Base-by-base conservation (phyloP, 2,888 invertebrate genomes). In the Odontocolon sp. region DNA sequence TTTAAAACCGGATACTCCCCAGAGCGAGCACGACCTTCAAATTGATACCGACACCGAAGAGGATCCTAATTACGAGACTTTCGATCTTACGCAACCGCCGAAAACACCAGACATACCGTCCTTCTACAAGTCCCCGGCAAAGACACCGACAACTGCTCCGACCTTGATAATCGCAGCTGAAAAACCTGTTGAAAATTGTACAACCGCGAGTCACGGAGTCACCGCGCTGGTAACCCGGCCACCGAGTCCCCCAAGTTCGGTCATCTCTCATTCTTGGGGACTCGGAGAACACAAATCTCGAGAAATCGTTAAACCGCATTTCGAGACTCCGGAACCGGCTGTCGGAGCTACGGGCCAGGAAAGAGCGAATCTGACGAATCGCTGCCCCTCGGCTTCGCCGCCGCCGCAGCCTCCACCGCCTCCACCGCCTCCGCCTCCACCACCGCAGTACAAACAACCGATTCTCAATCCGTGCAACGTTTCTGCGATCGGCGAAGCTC, bases 41-140 rank as follows among this genome's bases (percentile, higher is more conserved):
- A 96, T 97, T 72, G 96, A 96, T 87, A 96, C 96, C 0, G 96
- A 96, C 84, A 96, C 95, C 5, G 96, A 96, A 86, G 96, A 96
- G 86, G 92, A 92, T 79, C 90, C 85, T 0, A 86, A 86, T 88
- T 92, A 85, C 89, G 92, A 91, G 90, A 92, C 84, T 45, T 90
- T 92, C 56, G 92, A 93, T 80, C 88, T 92, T 54, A 91, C 90
- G 50, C 92, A 89, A 83, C 92, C 91, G 68, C 93, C 91, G 80
- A 94, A 92, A 87, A 93, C 92, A 2, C 92, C 92, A 0, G 93
- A 93, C 79, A 90, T 92, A 77, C 91, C 92, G 86, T 91, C 91
- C 83, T 93, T 87, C 80, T 93, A 92, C 83, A 91, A 91, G 81
- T 91, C 92, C 42, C 88, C 90, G 6, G 85, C 88, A 1, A 90